Percentiles rank a stretch among this genome's conserved stretches.
Evolutionary conservation across 1,140 invertebrate species (phyloP).

Genomic region (Battus philenor): DNA sequence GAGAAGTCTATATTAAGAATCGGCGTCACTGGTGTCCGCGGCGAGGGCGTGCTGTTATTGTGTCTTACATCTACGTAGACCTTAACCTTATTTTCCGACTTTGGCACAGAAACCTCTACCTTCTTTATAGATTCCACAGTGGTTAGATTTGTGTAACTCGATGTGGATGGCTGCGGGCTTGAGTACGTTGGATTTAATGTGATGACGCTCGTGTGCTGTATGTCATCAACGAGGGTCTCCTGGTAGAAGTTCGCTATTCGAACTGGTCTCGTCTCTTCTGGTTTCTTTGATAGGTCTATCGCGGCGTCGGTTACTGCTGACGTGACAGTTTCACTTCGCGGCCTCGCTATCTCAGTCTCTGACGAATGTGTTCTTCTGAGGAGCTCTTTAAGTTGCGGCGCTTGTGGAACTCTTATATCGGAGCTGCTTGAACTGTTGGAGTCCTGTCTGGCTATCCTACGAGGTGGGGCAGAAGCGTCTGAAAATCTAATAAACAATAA

Average conservation of each 20-base stretch:
- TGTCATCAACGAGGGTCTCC: conserved; percentile 52
- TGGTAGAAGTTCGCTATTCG: conserved; percentile 62
- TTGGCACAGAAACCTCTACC: conserved; percentile 41
- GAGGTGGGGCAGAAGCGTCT: conserved; percentile 38
- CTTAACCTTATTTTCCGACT: conserved; percentile 25
- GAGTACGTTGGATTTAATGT: conserved; percentile 54
- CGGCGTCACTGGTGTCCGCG: conserved; percentile 34
- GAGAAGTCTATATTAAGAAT: conserved; percentile 67
- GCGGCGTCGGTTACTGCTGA: conserved; percentile 33
- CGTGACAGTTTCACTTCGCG: conserved; percentile 32
- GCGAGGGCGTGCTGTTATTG: conserved; percentile 20
- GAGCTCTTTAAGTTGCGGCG: conserved; percentile 25
- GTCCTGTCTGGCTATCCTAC: conserved; percentile 50
- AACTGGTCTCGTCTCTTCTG: conserved; percentile 33
- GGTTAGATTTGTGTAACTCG: conserved; percentile 36
- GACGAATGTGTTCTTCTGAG: conserved; percentile 29
- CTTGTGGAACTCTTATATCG: conserved; percentile 40
- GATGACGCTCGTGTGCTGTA: conserved; percentile 53
- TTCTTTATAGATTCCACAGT: conserved; percentile 29
- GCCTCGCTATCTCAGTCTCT: conserved; percentile 31
- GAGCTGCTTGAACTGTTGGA: conserved; percentile 63
- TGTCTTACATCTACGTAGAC: conserved; percentile 31
- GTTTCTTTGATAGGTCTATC: conserved; percentile 53
- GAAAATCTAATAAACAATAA: conserved; percentile 36
- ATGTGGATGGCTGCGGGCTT: conserved; percentile 57